Evolutionary conservation across 2,888 invertebrate genomes (phyloP), one percentile per base, ranked within the genome.

Genomic region (Reticulitermes lucifugus): DNA sequence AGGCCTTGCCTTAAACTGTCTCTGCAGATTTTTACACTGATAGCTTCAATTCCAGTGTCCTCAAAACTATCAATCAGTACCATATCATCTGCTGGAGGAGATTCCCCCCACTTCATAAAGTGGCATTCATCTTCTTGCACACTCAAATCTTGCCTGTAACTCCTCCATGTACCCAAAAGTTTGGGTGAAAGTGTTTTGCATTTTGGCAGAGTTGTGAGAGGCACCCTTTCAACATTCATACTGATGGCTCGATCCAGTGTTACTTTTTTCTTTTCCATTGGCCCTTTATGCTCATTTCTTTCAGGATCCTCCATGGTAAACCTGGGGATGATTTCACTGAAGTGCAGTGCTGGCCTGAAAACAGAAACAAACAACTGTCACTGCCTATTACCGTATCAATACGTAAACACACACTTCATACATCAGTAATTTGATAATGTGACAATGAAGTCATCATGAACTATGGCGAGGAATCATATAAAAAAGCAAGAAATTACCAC

Each of bases 11-110:
- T 94, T 87, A 97, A 93, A 84, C 95, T 94, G 88, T 96, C 96
- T 71, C 90, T 90, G 86, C 89, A 91, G 60, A 92, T 89, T 75
- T 88, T 89, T 10, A 91, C 77, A 89, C 93, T 90, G 87, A 90
- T 83, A 86, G 89, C 87, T 87, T 90, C 87, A 89, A 88, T 12
- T 89, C 84, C 81, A 25, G 43, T 25, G 43, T 88, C 95, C 89
- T 95, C 95, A 89, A 96, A 96, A 91, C 95, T 96, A 90, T 96
- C 96, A 91, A 96, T 96, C 92, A 96, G 94, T 90, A 95, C 95
- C 88, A 96, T 95, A 77, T 95, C 95, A 90, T 96, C 96, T 86
- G 96, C 95, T 55, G 96, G 96, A 14, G 96, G 96, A 29, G 96
- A 95, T 70, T 95, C 95, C 85, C 96, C 96, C 88, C 95, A 95